Evolutionary conservation across 23 tunicate genomes (phyloP), one percentile per base, ranked within the genome.

Genomic region (Pegea sp.): DNA sequence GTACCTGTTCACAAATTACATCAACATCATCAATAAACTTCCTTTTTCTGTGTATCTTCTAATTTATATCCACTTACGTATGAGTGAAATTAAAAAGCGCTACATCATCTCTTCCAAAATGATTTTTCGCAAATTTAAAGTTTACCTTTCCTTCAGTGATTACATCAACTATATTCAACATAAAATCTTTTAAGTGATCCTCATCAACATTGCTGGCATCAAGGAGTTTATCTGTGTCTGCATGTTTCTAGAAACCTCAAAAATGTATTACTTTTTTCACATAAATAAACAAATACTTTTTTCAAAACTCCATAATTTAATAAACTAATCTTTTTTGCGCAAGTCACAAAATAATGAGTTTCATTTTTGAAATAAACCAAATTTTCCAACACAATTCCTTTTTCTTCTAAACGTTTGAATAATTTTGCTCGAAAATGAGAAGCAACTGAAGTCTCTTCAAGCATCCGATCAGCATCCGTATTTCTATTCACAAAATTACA

Each of bases 281-380:
- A n/a, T n/a, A n/a, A n/a, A n/a, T 28, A 49, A 13, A 63, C 4
- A 4, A 53, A 21, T 31, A 74, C 84, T 62, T 73, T 43, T 50
- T 58, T 68, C 22, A 84, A 53, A 57, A 84, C 95, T 24, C 75
- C 75, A 58, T 69, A 64, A 11, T 61, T 26, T 4, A 84, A 33
- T 11, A 84, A 67, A 53, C 84, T 84, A 19, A 73, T 76, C 34
- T 84, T 84, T 31, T 71, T 68, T 2, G 99, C 93, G 19, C 93
- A 78, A 92, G 79, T 91, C 31, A 91, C 99, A 60, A 91, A 91
- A 44, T 91, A 91, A 53, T 91, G 99, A 1, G 99, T 91, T 23
- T 91, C 99, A 26, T 78, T 93, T 53, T 78, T 91, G 57, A 78
- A 91, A 49, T 91, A 91, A 33, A 91, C 99, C 28, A 78, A 74